phyloP scores from a whole-genome alignment of 2,888 invertebrate species.

The Sesamia inferens region DNA sequence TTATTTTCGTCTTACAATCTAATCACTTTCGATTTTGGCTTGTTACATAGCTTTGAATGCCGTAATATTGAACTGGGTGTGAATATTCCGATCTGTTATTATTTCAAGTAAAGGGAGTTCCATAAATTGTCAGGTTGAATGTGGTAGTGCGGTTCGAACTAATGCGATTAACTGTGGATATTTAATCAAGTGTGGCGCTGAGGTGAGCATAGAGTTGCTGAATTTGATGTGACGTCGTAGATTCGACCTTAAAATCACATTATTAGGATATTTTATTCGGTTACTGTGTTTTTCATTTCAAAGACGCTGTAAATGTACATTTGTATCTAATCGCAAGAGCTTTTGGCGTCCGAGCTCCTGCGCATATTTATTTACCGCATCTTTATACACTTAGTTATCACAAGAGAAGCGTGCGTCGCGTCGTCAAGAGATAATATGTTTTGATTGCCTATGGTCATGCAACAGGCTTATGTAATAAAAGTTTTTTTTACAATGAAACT shows the following conservation, averaged over 20 bases:
- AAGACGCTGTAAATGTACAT: not conserved
- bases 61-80: not conserved
- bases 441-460: constrained; percentile 35
- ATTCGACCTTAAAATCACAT: not conserved
- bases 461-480: constrained; percentile 31
- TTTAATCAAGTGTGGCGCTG: constrained; percentile 22
- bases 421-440: not conserved
- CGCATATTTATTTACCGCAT: not conserved
- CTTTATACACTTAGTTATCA: not conserved
- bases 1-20: constrained; percentile 54
- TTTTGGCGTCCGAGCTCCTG: not conserved
- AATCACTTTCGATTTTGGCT: constrained; percentile 26
- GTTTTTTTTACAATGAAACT: constrained; percentile 47
- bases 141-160: constrained; percentile 16
- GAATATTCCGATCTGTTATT: constrained; percentile 15
- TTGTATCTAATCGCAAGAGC: too few relatives aligned
- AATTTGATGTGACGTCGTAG: constrained; percentile 14
- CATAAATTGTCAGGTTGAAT: constrained; percentile 15
- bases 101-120: not conserved
- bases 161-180: constrained; percentile 27
- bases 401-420: not conserved
- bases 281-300: not conserved
- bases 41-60: constrained; percentile 56
- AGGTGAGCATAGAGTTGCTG: not conserved
- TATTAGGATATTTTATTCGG: not conserved